phyloP scores from a whole-genome alignment of 2,888 invertebrate species.

The Listrodromus nycthemerus region DNA sequence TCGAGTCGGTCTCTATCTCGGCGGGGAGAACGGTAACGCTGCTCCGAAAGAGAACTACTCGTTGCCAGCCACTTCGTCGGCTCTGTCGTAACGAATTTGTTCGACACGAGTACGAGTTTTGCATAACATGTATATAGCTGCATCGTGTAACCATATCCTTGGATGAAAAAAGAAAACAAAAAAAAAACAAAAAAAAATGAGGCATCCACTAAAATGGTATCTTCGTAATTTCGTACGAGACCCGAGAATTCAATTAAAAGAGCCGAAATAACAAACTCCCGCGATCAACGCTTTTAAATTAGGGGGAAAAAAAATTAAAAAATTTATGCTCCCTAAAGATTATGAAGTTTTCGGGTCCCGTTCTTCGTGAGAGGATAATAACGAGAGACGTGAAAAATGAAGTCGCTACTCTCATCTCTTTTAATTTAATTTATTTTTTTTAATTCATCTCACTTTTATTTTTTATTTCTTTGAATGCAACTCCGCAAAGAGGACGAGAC shows the following conservation, averaged over 20 bases:
- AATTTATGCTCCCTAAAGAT: conserved; percentile 1
- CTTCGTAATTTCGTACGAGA: background rate
- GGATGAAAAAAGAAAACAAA: conserved; percentile 3
- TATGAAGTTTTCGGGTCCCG: conserved; percentile 20
- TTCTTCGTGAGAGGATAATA: conserved; percentile 34
- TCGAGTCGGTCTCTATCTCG: conserved; percentile 44
- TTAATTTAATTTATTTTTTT: conserved; percentile 41
- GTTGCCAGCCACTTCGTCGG: conserved; percentile 36
- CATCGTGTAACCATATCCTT: background rate
- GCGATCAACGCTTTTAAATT: conserved; percentile 21
- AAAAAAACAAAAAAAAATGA: conserved; percentile 6
- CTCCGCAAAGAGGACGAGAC: background rate
- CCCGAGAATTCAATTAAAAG: conserved; percentile 12
- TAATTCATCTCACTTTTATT: background rate
- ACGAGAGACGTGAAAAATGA: conserved; percentile 51
- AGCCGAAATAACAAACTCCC: conserved; percentile 15
- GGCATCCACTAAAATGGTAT: conserved; percentile 12
- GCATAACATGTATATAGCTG: conserved; percentile 30
- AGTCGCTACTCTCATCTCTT: conserved; percentile 32
- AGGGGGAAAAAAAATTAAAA: background rate
- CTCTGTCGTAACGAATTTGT: conserved; percentile 57
- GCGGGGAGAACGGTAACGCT: background rate
- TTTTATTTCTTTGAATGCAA: conserved; percentile 44
- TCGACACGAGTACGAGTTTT: conserved; percentile 53
- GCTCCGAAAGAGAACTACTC: conserved; percentile 19